These are phyloP conservation scores for Aix galericulata DNA, from an alignment of 2,113 vertebrate genomes.

Conservation along the genomic window DNA sequence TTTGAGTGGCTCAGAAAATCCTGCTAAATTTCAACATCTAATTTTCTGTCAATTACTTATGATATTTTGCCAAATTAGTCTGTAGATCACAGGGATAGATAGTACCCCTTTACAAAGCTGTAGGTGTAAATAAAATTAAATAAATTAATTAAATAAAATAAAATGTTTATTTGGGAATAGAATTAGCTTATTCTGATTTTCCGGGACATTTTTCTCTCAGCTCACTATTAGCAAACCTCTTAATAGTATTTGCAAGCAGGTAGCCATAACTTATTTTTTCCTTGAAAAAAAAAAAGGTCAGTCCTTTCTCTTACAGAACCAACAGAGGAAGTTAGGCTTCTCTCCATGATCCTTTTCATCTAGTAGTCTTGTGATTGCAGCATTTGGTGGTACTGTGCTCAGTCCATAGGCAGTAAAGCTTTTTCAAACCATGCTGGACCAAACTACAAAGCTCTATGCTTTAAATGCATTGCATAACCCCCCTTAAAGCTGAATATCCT, in stretches of 20 bases:
- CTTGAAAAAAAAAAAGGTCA: background rate
- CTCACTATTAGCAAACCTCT: background rate
- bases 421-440: background rate
- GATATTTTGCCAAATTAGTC: background rate
- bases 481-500: background rate
- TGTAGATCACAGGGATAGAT: background rate
- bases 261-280: background rate
- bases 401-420: background rate
- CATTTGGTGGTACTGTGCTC: background rate
- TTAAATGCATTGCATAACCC: background rate
- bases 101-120: background rate
- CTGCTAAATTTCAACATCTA: background rate
- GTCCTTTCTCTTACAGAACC: rapidly evolving
- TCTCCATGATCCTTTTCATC: background rate
- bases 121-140: background rate
- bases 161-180: rapidly evolving
- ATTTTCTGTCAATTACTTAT: background rate
- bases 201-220: background rate
- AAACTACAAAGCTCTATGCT: background rate
- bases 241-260: background rate
- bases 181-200: background rate
- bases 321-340: background rate
- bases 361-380: background rate
- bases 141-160: background rate
- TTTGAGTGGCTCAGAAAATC: background rate